Evolutionary conservation across 2,113 vertebrate genomes (phyloP).

Genomic region (Engraulis encrasicolus): DNA sequence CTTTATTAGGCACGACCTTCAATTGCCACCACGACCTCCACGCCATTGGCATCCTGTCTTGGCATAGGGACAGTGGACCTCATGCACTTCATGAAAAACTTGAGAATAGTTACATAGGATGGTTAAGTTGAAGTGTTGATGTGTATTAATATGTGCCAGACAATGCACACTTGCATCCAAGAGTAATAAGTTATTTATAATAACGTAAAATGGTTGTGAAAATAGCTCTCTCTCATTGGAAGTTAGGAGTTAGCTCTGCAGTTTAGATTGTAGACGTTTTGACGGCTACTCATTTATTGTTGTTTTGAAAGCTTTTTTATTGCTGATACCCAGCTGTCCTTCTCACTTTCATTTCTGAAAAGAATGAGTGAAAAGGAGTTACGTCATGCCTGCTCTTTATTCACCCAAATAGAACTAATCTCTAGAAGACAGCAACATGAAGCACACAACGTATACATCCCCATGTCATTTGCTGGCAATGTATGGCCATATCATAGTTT

Average conservation of each 20-base stretch:
- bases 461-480: neutral
- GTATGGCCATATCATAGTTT: too few species aligned
- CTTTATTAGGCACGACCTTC: conserved; percentile 46
- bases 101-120: conserved; percentile 36
- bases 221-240: too few species aligned
- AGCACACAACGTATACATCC: neutral
- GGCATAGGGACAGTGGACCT: conserved; percentile 27
- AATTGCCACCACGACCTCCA: conserved; percentile 42
- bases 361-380: neutral
- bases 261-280: conserved; percentile 54
- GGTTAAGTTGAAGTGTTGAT: conserved; percentile 46
- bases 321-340: conserved; percentile 32
- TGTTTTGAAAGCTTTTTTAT: neutral
- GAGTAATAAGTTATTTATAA: neutral
- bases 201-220: conserved; percentile 2
- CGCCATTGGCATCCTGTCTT: conserved; percentile 32
- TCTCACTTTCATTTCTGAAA: neutral
- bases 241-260: conserved; percentile 41
- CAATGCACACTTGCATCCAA: conserved; percentile 31
- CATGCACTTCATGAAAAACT: conserved; percentile 45
- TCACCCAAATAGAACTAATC: too few species aligned
- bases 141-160: conserved; percentile 48
- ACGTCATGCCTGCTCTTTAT: neutral
- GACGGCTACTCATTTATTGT: neutral
- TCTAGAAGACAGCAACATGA: neutral